These are phyloP conservation scores for Danio kyathit DNA, from an alignment of 2,797 vertebrate species.

Conservation along the genomic window DNA sequence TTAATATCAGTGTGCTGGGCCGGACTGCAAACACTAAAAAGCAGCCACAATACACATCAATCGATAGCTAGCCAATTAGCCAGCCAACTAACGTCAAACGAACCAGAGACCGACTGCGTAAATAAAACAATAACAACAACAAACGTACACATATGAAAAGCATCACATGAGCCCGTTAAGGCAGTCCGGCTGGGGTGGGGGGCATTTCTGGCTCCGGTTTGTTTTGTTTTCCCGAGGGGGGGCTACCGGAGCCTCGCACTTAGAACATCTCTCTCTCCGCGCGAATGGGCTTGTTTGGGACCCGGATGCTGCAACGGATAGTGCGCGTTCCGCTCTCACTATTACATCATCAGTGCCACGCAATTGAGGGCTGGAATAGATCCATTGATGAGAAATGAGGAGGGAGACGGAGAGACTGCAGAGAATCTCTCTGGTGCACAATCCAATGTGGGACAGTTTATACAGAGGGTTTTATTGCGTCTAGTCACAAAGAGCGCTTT, in stretches of 20 bases:
- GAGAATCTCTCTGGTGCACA: not conserved
- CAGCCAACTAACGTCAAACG: slow-evolving; percentile 1
- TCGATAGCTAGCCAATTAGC: slow-evolving; percentile 49
- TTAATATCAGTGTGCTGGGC: not conserved
- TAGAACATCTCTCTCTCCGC: not conserved
- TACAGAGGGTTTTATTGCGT: not conserved
- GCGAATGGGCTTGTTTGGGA: not conserved
- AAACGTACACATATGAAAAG: not conserved
- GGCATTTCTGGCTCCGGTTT: slow-evolving; percentile 47
- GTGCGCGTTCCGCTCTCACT: not conserved
- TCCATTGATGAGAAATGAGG: not conserved
- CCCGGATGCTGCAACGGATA: slow-evolving; percentile 18
- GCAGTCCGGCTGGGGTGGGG: slow-evolving; percentile 24
- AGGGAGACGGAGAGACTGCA: not conserved
- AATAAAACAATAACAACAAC: not conserved
- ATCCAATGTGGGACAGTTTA: not conserved
- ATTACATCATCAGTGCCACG: slow-evolving; percentile 40
- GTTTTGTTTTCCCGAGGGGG: slow-evolving; percentile 43
- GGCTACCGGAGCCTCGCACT: slow-evolving; percentile 24
- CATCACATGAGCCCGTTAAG: slow-evolving; percentile 8
- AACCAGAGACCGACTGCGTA: not conserved
- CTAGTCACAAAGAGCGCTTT: not conserved
- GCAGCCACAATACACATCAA: slow-evolving; percentile 29
- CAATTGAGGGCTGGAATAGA: slow-evolving; percentile 29
- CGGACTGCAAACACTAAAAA: slow-evolving; percentile 29